A percentile compares a stretch with the other conserved stretches of the same genome.
Conservation (phyloP, 2,888 invertebrate genomes). For the Empis stercorea region DNA sequence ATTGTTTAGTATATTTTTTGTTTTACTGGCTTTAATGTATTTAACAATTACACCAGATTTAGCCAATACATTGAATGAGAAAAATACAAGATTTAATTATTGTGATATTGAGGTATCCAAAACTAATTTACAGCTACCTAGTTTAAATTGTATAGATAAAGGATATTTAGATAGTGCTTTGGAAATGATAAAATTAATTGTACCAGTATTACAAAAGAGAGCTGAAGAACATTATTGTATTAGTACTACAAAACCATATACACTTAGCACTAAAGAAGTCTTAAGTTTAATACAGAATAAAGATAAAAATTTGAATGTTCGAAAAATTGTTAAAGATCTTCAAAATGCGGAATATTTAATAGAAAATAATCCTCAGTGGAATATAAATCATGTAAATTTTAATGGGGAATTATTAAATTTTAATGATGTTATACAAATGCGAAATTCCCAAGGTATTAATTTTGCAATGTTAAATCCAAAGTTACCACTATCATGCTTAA, state of each 20-base stretch:
- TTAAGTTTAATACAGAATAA: conserved; percentile 38
- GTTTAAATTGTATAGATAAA: conserved; percentile 49
- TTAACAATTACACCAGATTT: conserved; percentile 41
- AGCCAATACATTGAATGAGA: conserved; percentile 24
- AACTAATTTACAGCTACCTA: background rate
- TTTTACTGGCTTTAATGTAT: conserved; percentile 52
- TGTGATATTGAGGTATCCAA: conserved; percentile 19
- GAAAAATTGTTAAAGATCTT: conserved; percentile 30
- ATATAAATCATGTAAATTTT: conserved; percentile 45
- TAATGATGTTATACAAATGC: conserved; percentile 37
- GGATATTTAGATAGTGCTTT: conserved; percentile 49
- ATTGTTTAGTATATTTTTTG: conserved; percentile 49
- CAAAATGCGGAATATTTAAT: conserved; percentile 56
- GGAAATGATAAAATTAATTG: conserved; percentile 48
- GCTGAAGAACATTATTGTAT: conserved; percentile 33
- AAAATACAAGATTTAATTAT: conserved; percentile 43
- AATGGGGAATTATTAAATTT: conserved; percentile 33
- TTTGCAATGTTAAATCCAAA: conserved; percentile 29
- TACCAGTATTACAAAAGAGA: conserved; percentile 47
- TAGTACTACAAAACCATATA: conserved; percentile 37
- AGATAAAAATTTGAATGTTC: conserved; percentile 6
- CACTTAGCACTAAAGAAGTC: conserved; percentile 50
- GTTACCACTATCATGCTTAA: conserved; percentile 28
- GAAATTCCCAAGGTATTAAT: conserved; percentile 18
- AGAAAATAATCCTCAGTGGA: conserved; percentile 60